Percentiles rank a stretch among this genome's conserved stretches.
Conservation (phyloP, 2,888 invertebrate species). For the Magallana nippona region DNA sequence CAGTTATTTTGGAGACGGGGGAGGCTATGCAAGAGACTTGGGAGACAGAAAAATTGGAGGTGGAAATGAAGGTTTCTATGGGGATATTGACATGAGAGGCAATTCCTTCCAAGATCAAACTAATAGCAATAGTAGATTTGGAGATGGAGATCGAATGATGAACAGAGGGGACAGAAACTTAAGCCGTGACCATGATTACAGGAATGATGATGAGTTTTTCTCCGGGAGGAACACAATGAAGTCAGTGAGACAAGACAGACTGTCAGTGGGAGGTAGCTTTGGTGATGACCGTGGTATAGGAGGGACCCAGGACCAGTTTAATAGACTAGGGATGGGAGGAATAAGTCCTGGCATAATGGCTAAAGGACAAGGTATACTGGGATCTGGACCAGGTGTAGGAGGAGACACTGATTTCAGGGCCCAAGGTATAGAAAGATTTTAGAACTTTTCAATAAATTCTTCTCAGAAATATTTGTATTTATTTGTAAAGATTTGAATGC, state of each 20-base stretch:
- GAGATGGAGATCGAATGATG: neutral
- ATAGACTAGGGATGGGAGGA: neutral
- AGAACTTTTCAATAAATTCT: too few species aligned
- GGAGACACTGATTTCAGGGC: neutral
- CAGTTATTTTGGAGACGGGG: neutral
- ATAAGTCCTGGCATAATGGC: neutral
- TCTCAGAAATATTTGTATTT: neutral
- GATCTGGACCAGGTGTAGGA: constrained; percentile 14
- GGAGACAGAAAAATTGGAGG: constrained; percentile 36
- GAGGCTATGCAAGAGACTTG: constrained; percentile 3
- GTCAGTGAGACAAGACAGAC: constrained; percentile 1
- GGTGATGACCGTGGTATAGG: constrained; percentile 1
- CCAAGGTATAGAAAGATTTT: neutral
- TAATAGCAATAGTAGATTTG: neutral
- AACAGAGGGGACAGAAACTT: neutral
- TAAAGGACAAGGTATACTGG: neutral
- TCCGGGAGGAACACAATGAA: neutral
- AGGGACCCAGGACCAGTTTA: neutral
- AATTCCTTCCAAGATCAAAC: constrained; percentile 2
- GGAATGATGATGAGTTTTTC: constrained; percentile 5
- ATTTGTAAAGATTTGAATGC: neutral
- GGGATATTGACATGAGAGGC: constrained; percentile 23
- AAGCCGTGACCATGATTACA: constrained; percentile 28
- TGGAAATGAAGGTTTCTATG: neutral
- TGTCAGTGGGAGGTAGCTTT: constrained; percentile 17